Conservation (phyloP, 2,888 invertebrate species). For the Clusia tigrina region DNA sequence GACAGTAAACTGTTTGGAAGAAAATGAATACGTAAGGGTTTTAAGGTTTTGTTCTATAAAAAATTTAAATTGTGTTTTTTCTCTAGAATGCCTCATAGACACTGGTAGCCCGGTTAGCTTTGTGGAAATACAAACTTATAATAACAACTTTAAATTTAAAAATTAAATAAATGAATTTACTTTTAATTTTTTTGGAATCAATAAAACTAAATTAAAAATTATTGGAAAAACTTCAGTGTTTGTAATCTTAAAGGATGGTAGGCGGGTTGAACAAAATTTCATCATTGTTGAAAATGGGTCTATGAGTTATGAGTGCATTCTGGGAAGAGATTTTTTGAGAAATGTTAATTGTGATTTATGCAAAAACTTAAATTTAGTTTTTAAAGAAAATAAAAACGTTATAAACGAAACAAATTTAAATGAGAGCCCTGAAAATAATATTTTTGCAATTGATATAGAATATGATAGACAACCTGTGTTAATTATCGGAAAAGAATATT, state of each 20-base stretch:
- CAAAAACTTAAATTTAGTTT: constrained; percentile 19
- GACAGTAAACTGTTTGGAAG: not conserved
- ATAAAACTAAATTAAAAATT: constrained; percentile 19
- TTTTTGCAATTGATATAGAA: too few species aligned
- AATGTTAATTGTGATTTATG: too few species aligned
- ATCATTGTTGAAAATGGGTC: constrained; percentile 24
- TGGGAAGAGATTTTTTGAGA: too few species aligned
- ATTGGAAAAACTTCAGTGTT: constrained; percentile 17
- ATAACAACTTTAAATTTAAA: not conserved
- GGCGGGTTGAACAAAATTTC: constrained; percentile 17
- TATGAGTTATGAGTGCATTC: constrained; percentile 24
- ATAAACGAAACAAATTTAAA: too few species aligned
- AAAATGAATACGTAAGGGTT: too few species aligned
- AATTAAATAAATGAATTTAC: not conserved
- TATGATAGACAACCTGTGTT: too few species aligned
- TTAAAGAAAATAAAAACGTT: not conserved
- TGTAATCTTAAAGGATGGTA: too few species aligned
- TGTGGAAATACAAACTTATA: not conserved
- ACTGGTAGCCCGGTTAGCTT: constrained; percentile 22
- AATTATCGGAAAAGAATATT: too few species aligned
- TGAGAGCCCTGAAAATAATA: too few species aligned
- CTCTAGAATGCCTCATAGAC: constrained; percentile 25
- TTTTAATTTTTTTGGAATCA: constrained; percentile 20
- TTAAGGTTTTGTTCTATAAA: too few species aligned
- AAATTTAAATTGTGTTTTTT: constrained; percentile 10